phyloP scores from a whole-genome alignment of 2,113 vertebrate species.

The Pyxicephalus adspersus region DNA sequence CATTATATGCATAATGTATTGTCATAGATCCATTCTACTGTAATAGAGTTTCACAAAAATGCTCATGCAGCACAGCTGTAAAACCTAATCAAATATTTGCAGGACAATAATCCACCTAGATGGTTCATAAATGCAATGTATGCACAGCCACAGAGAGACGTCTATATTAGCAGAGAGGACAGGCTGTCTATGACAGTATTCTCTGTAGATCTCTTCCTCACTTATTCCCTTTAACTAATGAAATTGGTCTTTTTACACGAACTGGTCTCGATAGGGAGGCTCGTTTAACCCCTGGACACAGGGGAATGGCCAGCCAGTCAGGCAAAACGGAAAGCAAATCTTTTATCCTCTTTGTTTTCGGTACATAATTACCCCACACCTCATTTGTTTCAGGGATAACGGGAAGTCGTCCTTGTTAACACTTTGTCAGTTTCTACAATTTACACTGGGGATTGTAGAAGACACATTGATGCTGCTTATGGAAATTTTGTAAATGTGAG shows the following conservation, averaged over 20 bases:
- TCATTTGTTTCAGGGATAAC: constrained; percentile 1
- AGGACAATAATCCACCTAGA: not conserved
- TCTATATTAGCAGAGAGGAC: constrained; percentile 1
- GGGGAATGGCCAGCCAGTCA: not conserved
- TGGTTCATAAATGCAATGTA: constrained; percentile 12
- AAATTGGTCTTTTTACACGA: constrained; percentile 50
- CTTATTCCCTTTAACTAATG: constrained; percentile 40
- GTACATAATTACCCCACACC: constrained; percentile 2
- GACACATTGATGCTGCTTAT: not conserved
- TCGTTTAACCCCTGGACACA: constrained; percentile 25
- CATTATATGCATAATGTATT: no score
- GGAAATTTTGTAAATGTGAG: not conserved
- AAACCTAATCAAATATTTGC: not conserved
- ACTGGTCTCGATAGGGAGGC: constrained; percentile 30
- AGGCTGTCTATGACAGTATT: constrained; percentile 15
- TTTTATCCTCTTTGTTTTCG: constrained; percentile 9
- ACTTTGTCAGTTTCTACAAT: not conserved
- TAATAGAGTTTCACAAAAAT: not conserved
- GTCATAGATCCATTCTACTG: no score
- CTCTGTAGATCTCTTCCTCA: not conserved
- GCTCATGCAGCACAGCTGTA: not conserved
- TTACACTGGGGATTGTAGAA: not conserved
- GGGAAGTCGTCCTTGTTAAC: not conserved
- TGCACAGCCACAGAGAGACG: constrained; percentile 6
- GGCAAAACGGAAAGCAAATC: constrained; percentile 36